Conservation (phyloP, 2,888 invertebrate species). For the Sepioteuthis lessoniana region DNA sequence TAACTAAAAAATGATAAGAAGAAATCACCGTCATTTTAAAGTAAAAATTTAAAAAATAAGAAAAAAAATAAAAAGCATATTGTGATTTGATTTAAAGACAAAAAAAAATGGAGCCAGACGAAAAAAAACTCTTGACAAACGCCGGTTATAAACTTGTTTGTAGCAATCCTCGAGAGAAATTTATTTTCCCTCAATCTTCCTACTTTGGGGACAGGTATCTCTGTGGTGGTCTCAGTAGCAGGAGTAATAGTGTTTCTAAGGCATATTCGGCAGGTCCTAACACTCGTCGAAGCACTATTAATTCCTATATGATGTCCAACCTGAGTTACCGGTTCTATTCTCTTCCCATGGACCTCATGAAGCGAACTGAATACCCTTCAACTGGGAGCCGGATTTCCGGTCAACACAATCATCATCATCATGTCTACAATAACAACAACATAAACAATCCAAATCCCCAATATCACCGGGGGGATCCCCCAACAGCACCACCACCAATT, state of each 20-base stretch:
- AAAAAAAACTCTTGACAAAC: background rate
- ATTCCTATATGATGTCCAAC: conserved; percentile 62
- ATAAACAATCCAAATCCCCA: background rate
- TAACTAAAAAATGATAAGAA: too few relatives aligned
- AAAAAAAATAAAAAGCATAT: too few relatives aligned
- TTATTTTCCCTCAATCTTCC: background rate
- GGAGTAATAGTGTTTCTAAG: conserved; percentile 37
- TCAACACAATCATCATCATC: conserved; percentile 24
- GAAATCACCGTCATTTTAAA: too few relatives aligned
- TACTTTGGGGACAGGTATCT: background rate
- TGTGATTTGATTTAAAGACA: background rate
- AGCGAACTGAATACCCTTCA: background rate
- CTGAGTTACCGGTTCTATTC: conserved; percentile 58
- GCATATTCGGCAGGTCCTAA: background rate
- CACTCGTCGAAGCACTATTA: conserved; percentile 64
- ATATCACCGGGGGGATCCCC: background rate
- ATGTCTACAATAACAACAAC: background rate
- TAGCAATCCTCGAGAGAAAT: background rate
- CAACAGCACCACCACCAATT: conserved; percentile 57
- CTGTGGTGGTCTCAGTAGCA: background rate
- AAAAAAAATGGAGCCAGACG: background rate
- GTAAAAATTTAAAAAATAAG: too few relatives aligned
- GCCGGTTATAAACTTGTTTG: conserved; percentile 24
- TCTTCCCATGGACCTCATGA: background rate
- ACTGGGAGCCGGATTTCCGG: background rate